Percentiles rank a stretch among this genome's conserved stretches.
These are phyloP conservation scores for Beris morrisii DNA, from an alignment of 2,888 invertebrate genomes.

Conservation along the genomic window DNA sequence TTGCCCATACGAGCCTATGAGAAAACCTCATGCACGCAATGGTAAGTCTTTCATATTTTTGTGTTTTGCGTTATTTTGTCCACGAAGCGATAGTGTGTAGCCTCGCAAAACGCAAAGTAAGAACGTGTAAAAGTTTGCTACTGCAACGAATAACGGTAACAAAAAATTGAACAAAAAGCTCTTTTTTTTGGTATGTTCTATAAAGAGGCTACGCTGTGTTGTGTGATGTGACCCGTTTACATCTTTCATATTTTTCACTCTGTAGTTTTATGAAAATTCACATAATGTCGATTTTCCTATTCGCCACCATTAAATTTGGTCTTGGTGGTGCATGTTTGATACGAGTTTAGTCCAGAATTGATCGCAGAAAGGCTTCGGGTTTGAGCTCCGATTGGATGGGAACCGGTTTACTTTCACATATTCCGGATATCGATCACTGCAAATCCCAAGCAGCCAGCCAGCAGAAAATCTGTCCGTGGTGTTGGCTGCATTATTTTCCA, in stretches of 20 bases:
- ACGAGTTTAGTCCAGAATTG: background rate
- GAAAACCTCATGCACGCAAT: conserved; percentile 22
- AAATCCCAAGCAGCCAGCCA: background rate
- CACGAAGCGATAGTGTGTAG: conserved; percentile 5
- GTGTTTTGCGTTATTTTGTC: background rate
- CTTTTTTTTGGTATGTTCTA: no score
- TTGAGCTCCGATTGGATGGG: conserved; percentile 11
- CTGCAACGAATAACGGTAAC: no score
- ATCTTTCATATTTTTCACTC: background rate
- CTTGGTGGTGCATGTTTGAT: background rate
- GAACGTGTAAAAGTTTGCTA: background rate
- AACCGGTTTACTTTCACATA: conserved; percentile 31
- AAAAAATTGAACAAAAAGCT: no score
- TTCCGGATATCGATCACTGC: background rate
- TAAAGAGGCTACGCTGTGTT: no score
- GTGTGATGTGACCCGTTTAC: no score
- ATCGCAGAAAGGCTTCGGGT: background rate
- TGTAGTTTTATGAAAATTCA: background rate
- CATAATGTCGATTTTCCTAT: background rate
- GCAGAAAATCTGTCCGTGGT: background rate
- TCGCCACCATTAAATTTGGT: background rate
- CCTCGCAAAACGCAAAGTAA: conserved; percentile 4
- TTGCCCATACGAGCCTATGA: conserved; percentile 8
- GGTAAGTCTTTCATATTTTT: conserved; percentile 15
- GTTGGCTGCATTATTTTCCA: conserved; percentile 1